Evolutionary conservation across 2,888 invertebrate genomes (phyloP), one percentile per base, ranked within the genome.

Genomic region (Dione juno): DNA sequence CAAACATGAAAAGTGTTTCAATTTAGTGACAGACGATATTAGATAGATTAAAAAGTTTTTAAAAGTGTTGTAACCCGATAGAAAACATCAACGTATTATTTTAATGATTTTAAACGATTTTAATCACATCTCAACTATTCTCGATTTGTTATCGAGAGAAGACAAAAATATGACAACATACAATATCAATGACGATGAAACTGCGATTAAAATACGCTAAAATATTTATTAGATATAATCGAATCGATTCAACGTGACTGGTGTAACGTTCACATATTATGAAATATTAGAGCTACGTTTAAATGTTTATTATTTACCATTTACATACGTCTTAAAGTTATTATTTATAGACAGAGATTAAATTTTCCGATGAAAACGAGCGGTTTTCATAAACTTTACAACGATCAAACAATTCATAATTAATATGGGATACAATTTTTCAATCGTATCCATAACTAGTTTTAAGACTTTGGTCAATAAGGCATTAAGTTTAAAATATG

Each of bases 381-480:
- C 68, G 72, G 86, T 88, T 87, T 81, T 76, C 87, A 85, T 90
- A 92, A 90, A 91, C 87, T 90, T 92, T 89, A 89, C 88, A 92
- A 92, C 86, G 88, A 88, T 90, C 79, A 91, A 93, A 91, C 90
- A 91, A 88, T 89, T 85, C 83, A 83, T 89, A 87, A 84, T 88
- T 85, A 86, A 84, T 83, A 85, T 84, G 81, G 88, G 88, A 88
- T 84, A 88, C 87, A 86, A 88, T 82, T 83, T 82, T 80, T 82
- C 53, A 85, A 87, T 87, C 82, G 85, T 81, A 89, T 87, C 90
- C 88, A 83, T 88, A 90, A 90, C 91, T 93, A 93, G 92, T 92
- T 92, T 92, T 91, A 90, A 92, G 92, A 92, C 92, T 92, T 93
- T 93, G 93, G 93, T 93, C 93, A 93, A 92, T 93, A 93, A 93